Base-by-base conservation (phyloP, 2,888 invertebrate genomes). In the Diaprepes abbreviatus region DNA sequence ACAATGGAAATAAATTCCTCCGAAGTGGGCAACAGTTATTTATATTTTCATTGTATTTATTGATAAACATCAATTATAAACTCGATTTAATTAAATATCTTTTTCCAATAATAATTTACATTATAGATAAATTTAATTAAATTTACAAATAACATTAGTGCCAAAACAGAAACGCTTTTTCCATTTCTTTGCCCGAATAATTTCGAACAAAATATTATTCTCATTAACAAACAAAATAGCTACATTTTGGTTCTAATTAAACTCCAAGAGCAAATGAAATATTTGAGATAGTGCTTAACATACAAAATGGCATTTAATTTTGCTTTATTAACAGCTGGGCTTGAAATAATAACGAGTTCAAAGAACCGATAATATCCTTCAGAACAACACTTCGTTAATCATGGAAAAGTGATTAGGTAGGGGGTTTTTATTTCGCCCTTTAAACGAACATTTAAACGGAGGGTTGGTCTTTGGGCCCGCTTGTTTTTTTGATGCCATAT, bases 221-320 rank as follows among this genome's bases (percentile, higher is more conserved):
- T 17, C 45, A 45, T 45, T n/a, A 19, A 21, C 21, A 45, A 45
- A 21, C 45, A n/a, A 21, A 33, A 45, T 45, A n/a, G 45, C 45
- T 45, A n/a, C 45, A 21, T 45, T 45, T 45, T 5, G 12, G n/a
- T 10, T 60, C 59, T 60, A 59, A 66, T 66, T 66, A 66, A 66
- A 66, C 14, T 50, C 19, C 10, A 28, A 10, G 38, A 14, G 54
- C 45, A 60, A 66, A 66, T 54, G 60, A 60, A 66, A 60, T 66
- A 66, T 66, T 54, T 60, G 66, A 43, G 55, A 45, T 65, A 45
- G 43, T 55, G 36, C 5, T 38, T 28, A 33, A 59, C 59, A 70
- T 65, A 70, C 59, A 70, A 45, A 66, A 66, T 40, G 57, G 66
- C 62, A 43, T 70, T 66, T 66, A 64, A 70, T 70, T 70, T 63